Evolutionary conservation across 2,113 vertebrate genomes (phyloP), one percentile per base, ranked within the genome.

Genomic region (Dascyllus trimaculatus): DNA sequence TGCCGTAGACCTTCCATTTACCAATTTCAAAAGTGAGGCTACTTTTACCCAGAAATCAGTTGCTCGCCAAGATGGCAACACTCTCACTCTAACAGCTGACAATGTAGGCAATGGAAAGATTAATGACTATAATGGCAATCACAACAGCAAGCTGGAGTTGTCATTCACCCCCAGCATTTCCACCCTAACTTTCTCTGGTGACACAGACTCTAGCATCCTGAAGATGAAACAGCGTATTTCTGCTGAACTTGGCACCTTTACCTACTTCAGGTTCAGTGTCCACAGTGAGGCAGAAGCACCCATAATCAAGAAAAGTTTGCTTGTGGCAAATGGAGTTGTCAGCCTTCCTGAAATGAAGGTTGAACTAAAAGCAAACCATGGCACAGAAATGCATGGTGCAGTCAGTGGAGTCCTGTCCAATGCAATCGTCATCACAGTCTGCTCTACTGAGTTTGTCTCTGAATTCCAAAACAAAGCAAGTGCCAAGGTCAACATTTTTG

Each of bases 401-500:
- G 68, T 96, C 51, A 94, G 76, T 84, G 97, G 96, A 84, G 92
- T 70, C 72, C 52, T 98, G 75, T 96, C 91, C 78, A 98, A 97
- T 81, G 92, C 85, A 9, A 4, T 97, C 63, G 90, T 82, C 70
- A 58, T 96, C 79, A 84, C 90, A 66, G 88, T 89, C 60, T 78
- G 78, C 25, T 95, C 93, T 46, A 87, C 71, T 90, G 92, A 96
- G 83, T 73, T 97, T 61, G 74, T 56, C 26, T 61, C 94, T n/a
- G 93, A 94, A 68, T 91, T 95, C 71, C 94, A 94, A 73, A 97
- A 97, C 80, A 95, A 95, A 69, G 96, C 94, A 65, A 97, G 96
- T 84, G 59, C 93, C 75, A 97, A 96, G 93, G 85, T 97, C 51
- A 93, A 86, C 70, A 89, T 96, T 45, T 93, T 94, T 25, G 87